Base-by-base conservation (phyloP, 1,140 invertebrate genomes). In the Drosophila ambigua region DNA sequence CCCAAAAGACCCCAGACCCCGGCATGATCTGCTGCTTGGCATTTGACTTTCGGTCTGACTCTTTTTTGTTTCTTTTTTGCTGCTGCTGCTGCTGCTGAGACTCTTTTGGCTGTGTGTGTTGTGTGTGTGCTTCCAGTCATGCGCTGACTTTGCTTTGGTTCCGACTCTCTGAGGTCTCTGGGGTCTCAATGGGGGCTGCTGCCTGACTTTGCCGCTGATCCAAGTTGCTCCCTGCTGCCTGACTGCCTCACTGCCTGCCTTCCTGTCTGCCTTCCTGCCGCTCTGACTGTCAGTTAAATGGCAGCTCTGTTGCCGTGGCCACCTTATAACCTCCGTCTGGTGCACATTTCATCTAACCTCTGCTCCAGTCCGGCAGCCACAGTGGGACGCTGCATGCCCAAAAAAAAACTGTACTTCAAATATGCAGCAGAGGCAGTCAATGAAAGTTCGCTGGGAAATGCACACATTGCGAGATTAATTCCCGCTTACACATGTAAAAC, bases 31-130 rank as follows among this genome's bases (percentile, higher is more conserved):
- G 75, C 81, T 71, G 81, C 63, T 85, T 90, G 87, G 75, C 87
- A 87, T 90, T 90, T 90, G 85, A 90, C 85, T 90, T 90, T 90
- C 77, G 64, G 66, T 68, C 72, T 67, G 66, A 80, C 67, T 81
- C 2, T 20, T 20, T 20, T 20, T 20, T 16, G 16, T 20, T 20
- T 2, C 2, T 20, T 20, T 20, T 20, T 20, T 20, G 20, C 20
- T 20, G 1, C 31, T 16, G 48, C 46, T 51, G 35, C 20, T 20
- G 1, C 31, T 16, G 48, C 46, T 51, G 35, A 13, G 35, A 13
- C 11, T 48, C 45, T 67, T 68, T 31, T 15, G 31, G 51, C 16
- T 41, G 41, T 52, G 23, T n/a, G n/a, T n/a, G n/a, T n/a, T 39
- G 35, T 39, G 8, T 67, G 46, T 60, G 41, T 72, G 82, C 83